Evolutionary conservation across 2,797 vertebrate species (phyloP), one percentile per base, ranked within the genome.

Genomic region (Chiroxiphia lanceolata): DNA sequence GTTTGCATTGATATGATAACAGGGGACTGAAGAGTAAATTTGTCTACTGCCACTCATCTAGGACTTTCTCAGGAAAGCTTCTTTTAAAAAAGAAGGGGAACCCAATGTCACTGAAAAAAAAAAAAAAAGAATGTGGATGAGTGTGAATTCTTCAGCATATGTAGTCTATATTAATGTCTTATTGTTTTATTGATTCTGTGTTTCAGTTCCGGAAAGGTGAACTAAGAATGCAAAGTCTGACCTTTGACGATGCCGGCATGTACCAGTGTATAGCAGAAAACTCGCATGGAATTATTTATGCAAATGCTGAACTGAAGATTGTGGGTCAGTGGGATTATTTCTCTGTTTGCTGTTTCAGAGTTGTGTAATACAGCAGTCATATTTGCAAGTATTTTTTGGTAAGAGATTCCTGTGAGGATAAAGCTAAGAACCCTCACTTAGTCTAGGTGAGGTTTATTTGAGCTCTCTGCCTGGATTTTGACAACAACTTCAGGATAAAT

Each of bases 181-280:
- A 23, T 93, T 89, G 25, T 74, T 94, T 87, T 96, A 33, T 93
- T 67, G 59, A 71, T 97, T 93, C 75, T 94, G 42, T 96, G 53
- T 89, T 97, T 89, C 33, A 99, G 99, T 97, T 98, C 68, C 97
- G 97, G 81, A 98, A 97, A 94, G 98, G 98, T 50, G 98, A 99
- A 84, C 89, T 99, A 88, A 98, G 94, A 83, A 98, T 99, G 47
- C 97, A 97, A 76, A 96, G 97, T 8, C 96, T 99, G 97, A 98
- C 97, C 14, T 98, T 99, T 71, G 98, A 98, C 0, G 98, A 99
- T 92, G 98, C 99, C 3, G 99, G 99, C 91, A 99, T 99, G 99
- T 99, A 99, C 96, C 99, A 99, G 90, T 99, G 99, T 96, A 98
- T 99, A 54, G 99, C 99, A 29, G 99, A 99, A 96, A 99, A 99